These are phyloP conservation scores for Bombus fervidus DNA, from an alignment of 1,140 invertebrate species.

Conservation along the genomic window DNA sequence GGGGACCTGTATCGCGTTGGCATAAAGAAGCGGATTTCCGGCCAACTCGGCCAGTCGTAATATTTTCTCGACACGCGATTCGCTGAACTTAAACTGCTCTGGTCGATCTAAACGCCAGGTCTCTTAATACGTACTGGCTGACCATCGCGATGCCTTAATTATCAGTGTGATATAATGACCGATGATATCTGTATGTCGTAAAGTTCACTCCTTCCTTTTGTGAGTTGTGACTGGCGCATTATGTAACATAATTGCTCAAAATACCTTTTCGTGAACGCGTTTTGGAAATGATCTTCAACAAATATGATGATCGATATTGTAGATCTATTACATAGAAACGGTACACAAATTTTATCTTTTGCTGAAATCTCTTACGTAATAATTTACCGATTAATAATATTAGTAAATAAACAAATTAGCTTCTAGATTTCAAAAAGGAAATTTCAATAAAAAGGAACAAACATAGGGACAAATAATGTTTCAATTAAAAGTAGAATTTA, in stretches of 20 bases:
- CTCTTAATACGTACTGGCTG: conserved; percentile 7
- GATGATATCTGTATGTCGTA: neutral
- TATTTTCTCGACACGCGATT: conserved; percentile 25
- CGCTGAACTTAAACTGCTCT: neutral
- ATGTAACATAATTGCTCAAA: neutral
- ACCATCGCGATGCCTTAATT: conserved; percentile 23
- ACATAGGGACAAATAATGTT: too few species aligned
- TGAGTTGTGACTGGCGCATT: neutral
- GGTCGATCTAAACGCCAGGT: conserved; percentile 31
- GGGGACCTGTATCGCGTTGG: too few species aligned
- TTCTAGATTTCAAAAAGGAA: too few species aligned
- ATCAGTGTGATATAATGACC: conserved; percentile 12
- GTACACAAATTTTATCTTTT: too few species aligned
- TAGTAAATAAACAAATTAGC: too few species aligned
- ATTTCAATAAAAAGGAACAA: too few species aligned
- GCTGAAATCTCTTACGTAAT: too few species aligned
- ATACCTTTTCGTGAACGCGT: neutral
- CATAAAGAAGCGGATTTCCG: neutral
- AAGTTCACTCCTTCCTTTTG: neutral
- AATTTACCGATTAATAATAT: too few species aligned
- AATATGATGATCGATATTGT: too few species aligned
- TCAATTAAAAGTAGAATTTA: neutral
- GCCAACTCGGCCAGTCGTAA: neutral
- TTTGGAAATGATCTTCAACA: too few species aligned
- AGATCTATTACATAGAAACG: too few species aligned